Conservation (phyloP, 2,888 invertebrate species). For the Noctua janthina region DNA sequence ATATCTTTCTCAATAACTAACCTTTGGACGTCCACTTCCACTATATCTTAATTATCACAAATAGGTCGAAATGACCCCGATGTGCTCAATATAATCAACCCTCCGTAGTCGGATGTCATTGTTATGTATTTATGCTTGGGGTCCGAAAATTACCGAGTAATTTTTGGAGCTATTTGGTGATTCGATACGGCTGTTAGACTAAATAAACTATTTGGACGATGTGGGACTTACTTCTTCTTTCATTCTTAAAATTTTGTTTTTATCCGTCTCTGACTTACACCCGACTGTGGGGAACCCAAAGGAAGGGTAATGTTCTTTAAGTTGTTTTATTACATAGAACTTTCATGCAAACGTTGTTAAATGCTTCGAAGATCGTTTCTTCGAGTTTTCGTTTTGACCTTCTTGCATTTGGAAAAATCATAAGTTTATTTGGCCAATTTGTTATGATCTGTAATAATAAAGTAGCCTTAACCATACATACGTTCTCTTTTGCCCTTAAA, state of each 20-base stretch:
- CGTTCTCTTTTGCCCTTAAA: not conserved
- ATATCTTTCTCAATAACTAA: conserved; percentile 50
- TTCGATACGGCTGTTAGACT: conserved; percentile 41
- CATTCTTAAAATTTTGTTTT: not conserved
- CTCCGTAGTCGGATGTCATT: conserved; percentile 59
- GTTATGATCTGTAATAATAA: not conserved
- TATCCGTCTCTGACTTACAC: not conserved
- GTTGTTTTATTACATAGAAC: not conserved
- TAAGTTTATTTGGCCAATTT: not conserved
- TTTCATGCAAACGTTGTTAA: not conserved
- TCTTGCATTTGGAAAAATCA: not conserved
- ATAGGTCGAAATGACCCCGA: conserved; percentile 67
- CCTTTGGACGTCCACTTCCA: conserved; percentile 29
- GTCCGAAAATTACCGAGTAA: conserved; percentile 51
- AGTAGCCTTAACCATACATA: not conserved
- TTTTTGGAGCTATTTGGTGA: conserved; percentile 40
- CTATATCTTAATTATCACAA: conserved; percentile 68
- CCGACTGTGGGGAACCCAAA: not conserved
- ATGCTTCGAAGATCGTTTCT: not conserved
- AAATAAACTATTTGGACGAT: not conserved
- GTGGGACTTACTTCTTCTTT: not conserved
- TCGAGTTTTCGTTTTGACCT: not conserved
- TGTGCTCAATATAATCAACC: conserved; percentile 65
- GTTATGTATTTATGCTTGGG: conserved; percentile 57
- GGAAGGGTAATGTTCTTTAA: not conserved